phyloP scores from a whole-genome alignment of 30 jellyfish, hydroid and myxozoan genomes.

The Chironex yamaguchii region DNA sequence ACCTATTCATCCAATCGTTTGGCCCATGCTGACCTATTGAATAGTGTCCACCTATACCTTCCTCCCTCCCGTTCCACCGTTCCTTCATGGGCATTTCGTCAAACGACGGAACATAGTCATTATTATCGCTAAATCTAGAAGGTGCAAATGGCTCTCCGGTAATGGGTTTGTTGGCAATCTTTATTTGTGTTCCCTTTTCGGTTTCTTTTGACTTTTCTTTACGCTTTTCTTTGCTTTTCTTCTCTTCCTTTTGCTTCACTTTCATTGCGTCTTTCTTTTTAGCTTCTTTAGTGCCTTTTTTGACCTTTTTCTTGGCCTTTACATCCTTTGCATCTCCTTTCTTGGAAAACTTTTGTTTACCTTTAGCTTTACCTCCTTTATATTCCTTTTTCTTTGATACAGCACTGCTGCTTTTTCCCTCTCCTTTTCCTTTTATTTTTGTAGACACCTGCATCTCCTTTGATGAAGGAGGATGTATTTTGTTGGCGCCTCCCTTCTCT shows the following conservation, averaged over 20 bases:
- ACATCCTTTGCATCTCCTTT: background rate
- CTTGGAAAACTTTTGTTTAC: background rate
- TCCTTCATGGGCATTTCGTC: background rate
- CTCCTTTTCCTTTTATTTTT: slow-evolving; percentile 63
- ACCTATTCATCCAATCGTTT: background rate
- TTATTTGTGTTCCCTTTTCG: background rate
- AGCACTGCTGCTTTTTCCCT: slow-evolving; percentile 9
- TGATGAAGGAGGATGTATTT: slow-evolving; percentile 63
- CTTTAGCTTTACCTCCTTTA: background rate
- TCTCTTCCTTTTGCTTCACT: slow-evolving; percentile 12
- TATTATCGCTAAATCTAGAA: background rate
- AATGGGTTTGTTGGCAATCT: background rate
- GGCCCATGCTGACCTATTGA: background rate
- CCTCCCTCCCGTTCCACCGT: background rate
- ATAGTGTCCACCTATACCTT: too few relatives aligned
- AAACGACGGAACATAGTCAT: background rate
- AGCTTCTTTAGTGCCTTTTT: slow-evolving; percentile 41
- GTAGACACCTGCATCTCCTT: slow-evolving; percentile 63
- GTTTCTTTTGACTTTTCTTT: background rate
- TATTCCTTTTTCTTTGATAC: slow-evolving; percentile 9
- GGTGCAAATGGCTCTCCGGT: too few relatives aligned
- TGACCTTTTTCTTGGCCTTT: slow-evolving; percentile 6
- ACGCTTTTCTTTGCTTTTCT: slow-evolving; percentile 13
- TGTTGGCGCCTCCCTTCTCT: background rate
- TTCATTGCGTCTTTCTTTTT: slow-evolving; percentile 43